Evolutionary conservation across 2,113 vertebrate species (phyloP), one percentile per base, ranked within the genome.

Genomic region (Rhinolophus ferrumequinum): DNA sequence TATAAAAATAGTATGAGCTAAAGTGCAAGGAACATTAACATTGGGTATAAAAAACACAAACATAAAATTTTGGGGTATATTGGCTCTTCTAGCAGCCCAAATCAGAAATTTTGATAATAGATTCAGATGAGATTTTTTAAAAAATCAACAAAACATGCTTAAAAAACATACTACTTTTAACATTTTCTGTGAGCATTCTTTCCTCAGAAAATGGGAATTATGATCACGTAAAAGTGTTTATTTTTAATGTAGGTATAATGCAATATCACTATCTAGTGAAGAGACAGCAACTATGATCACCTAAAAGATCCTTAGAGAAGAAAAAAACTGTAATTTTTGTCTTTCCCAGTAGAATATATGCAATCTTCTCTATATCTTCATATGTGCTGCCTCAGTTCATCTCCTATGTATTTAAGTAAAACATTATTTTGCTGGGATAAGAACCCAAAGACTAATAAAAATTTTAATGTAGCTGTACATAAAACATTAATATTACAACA

Each of bases 251-350:
- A 44, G 69, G 76, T 76, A 30, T 10, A 90, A 82, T 81, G 72
- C 73, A 86, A 81, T 95, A 87, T 82, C 93, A 41, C 30, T 86
- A 93, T 58, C 86, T 82, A 96, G 73, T 90, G 60, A 95, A 82
- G 64, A 58, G 50, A 41, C 47, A 90, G 58, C 28, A 93, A 52
- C 3, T 47, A 26, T 87, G 3, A 35, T 54, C 35, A 86, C 8
- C 62, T 35, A 82, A 24, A 22, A 33, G 12, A 44, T 58, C 8
- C 16, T 58, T 47, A 75, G 54, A 84, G 16, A 14, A 64, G 52
- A 58, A 84, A 69, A 30, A 28, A 52, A 58, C 26, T n/a, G 41
- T 18, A 16, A 70, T 54, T n/a, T 41, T 47, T 58, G 14, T 64
- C 26, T 52, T 52, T 75, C 58, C 26, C 26, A 72, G 8, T 93